These are phyloP conservation scores for Gymnosoma rotundatum DNA, from an alignment of 2,888 invertebrate species.

Conservation along the genomic window DNA sequence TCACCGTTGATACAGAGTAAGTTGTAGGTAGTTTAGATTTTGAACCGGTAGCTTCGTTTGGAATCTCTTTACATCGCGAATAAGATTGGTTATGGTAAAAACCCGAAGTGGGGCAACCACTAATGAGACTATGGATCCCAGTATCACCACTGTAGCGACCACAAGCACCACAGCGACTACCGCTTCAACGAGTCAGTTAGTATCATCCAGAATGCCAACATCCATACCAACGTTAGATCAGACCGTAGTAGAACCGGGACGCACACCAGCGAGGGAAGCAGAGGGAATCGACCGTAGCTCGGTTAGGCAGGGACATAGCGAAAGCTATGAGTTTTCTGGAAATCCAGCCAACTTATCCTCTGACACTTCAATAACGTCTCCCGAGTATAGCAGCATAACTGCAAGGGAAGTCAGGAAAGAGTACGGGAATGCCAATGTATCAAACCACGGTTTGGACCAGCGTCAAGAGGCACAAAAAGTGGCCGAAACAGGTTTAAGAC, in stretches of 20 bases:
- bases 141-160: background rate
- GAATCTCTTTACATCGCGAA: too few species aligned
- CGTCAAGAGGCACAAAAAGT: background rate
- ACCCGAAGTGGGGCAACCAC: background rate
- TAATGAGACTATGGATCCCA: background rate
- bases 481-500: background rate
- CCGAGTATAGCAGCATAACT: background rate
- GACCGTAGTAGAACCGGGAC: background rate
- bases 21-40: too few species aligned
- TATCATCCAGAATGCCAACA: background rate
- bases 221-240: too few species aligned
- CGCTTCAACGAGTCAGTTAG: background rate
- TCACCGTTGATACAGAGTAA: too few species aligned
- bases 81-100: conserved; percentile 1
- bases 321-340: background rate
- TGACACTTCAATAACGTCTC: background rate
- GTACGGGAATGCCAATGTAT: background rate
- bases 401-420: background rate
- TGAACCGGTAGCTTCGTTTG: too few species aligned
- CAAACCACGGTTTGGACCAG: background rate
- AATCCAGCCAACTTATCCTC: background rate
- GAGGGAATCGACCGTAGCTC: too few species aligned
- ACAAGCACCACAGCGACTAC: background rate
- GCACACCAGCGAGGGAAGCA: too few species aligned
- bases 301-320: background rate